Base-by-base conservation (phyloP, 2,113 vertebrate species). In the Colaptes auratus region DNA sequence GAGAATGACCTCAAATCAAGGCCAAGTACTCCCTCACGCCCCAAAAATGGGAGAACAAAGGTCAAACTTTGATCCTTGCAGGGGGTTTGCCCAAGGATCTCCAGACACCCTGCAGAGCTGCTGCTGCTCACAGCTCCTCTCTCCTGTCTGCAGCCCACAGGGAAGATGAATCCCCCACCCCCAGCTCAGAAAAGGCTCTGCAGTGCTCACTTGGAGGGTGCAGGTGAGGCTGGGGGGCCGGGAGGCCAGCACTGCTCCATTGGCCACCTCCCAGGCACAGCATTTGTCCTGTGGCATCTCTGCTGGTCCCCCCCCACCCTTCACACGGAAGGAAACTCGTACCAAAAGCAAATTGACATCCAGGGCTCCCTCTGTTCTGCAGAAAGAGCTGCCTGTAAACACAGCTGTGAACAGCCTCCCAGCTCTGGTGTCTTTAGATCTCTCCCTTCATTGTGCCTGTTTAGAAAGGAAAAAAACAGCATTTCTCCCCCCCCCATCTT, bases 341-440 rank as follows among this genome's bases (percentile, higher is more conserved):
- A 74, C 75, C 73, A 48, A 84, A 70, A 65, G 50, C 87, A 85
- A 88, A 82, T 27, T 76, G 67, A 77, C 42, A 52, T 81, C 79
- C 21, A 46, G 14, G 18, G 75, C 82, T 88, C 75, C 52, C 56
- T 83, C 60, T 74, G 50, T 71, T 90, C 72, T 70, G 18, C 93
- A 91, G 88, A 89, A 95, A 93, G 71, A 90, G 92, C 79, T 90
- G 79, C 76, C 72, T 92, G 71, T 89, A 96, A 95, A 94, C 84
- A 89, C 91, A 95, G 87, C 89, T 92, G 94, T 0, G 0, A 44
- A 56, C 15, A 92, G 61, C 76, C 82, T 88, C 53, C 5, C 1
- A 56, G 83, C 75, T 80, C 50, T 7, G 8, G 50, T 17, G 79
- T 85, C 89, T 91, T 83, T 46, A 56, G 20, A 70, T 66, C 9